These are phyloP conservation scores for Apomyelois bistriatella DNA, from an alignment of 2,888 invertebrate species.

Conservation along the genomic window DNA sequence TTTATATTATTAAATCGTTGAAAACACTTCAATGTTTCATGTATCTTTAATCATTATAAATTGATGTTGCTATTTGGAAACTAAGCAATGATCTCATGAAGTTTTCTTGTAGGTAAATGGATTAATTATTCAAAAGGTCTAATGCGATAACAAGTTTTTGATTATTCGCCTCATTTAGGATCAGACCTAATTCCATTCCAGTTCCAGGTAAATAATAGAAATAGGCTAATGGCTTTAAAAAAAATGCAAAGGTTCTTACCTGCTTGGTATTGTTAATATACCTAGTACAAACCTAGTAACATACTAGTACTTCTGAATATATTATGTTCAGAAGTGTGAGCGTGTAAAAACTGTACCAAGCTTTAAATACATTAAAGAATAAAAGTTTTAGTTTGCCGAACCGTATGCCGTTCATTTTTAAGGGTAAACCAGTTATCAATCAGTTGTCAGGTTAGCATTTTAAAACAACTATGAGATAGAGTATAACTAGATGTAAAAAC, in stretches of 20 bases:
- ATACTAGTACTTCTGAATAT: too few relatives aligned
- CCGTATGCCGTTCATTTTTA: too few relatives aligned
- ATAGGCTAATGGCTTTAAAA: background rate
- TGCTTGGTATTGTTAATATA: background rate
- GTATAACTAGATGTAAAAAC: too few relatives aligned
- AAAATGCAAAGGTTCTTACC: background rate
- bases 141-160: conserved; percentile 10
- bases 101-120: background rate
- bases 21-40: background rate
- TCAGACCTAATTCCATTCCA: background rate
- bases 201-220: background rate
- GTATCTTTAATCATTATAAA: background rate
- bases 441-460: too few relatives aligned
- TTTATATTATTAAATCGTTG: background rate
- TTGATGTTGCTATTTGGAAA: background rate
- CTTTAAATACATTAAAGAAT: too few relatives aligned
- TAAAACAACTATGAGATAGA: too few relatives aligned
- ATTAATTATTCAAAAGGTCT: background rate
- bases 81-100: background rate
- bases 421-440: too few relatives aligned
- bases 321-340: too few relatives aligned
- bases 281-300: too few relatives aligned
- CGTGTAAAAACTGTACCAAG: too few relatives aligned
- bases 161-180: conserved; percentile 7
- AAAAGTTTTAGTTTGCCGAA: too few relatives aligned